A percentile compares a stretch with the other conserved stretches of the same genome.
These are phyloP conservation scores for Nebria ingens DNA, from an alignment of 1,140 invertebrate species.

Conservation along the genomic window DNA sequence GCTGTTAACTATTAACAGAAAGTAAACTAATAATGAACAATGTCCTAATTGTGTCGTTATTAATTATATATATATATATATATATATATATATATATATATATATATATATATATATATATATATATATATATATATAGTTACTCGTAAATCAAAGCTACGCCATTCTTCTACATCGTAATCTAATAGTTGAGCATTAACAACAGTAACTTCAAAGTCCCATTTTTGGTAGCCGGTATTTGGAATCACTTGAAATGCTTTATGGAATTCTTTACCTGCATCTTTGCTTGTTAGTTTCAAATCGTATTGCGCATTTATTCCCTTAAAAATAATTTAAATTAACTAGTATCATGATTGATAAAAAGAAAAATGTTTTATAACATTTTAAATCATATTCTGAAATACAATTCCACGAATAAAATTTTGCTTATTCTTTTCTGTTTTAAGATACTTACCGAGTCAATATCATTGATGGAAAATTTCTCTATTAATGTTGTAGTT, in stretches of 20 bases:
- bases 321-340: conserved; percentile 27
- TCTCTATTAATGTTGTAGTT: conserved; percentile 33
- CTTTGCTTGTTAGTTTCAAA: conserved; percentile 28
- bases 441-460: conserved; percentile 39
- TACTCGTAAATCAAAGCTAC: conserved; percentile 34
- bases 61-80: no score
- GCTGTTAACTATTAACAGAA: conserved; percentile 36
- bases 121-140: no score
- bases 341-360: conserved; percentile 14
- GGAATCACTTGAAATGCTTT: conserved; percentile 43
- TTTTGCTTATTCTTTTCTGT: no score
- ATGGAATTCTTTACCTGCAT: conserved; percentile 24
- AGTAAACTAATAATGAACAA: no score
- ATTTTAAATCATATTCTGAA: conserved; percentile 10
- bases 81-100: no score
- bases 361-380: no score
- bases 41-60: no score
- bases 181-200: conserved; percentile 39
- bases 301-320: conserved; percentile 43
- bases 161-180: conserved; percentile 39
- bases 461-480: conserved; percentile 39
- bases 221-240: conserved; percentile 40
- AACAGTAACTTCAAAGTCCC: conserved; percentile 41
- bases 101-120: no score
- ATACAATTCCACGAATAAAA: no score